Evolutionary conservation across 2,797 vertebrate genomes (phyloP).

Genomic region (Ambastaia sidthimunki): DNA sequence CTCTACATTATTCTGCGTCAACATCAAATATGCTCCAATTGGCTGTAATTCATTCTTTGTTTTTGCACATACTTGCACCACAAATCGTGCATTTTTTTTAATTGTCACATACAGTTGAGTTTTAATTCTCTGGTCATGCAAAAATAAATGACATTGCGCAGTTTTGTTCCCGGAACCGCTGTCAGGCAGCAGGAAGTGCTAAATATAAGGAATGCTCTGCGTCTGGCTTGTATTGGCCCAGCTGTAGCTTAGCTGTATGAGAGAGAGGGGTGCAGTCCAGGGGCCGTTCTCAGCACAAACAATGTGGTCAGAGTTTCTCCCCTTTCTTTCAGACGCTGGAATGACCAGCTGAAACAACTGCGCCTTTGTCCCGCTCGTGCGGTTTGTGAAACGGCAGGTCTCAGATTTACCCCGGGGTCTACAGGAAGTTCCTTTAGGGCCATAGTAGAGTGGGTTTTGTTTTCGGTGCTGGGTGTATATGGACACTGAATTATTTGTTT

Average conservation of each 20-base stretch:
- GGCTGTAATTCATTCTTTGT: background rate
- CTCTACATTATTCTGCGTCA: no score
- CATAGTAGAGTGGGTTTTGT: background rate
- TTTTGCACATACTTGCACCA: background rate
- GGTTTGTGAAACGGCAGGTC: constrained; percentile 8
- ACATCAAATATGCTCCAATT: background rate
- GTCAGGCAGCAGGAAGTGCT: constrained; percentile 21
- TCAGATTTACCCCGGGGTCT: constrained; percentile 23
- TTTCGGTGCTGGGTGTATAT: constrained; percentile 3
- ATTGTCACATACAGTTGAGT: background rate
- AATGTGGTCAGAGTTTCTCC: constrained; percentile 10
- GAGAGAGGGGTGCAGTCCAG: constrained; percentile 3
- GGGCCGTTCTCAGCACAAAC: constrained; percentile 38
- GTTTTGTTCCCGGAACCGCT: constrained; percentile 29
- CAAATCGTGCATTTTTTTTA: background rate
- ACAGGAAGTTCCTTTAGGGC: constrained; percentile 14
- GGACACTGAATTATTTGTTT: background rate
- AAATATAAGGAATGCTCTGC: constrained; percentile 49
- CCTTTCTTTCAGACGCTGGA: constrained; percentile 14
- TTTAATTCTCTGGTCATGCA: constrained; percentile 19
- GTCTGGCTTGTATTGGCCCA: constrained; percentile 37
- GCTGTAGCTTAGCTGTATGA: constrained; percentile 16
- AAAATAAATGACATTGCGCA: background rate
- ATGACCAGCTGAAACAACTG: constrained; percentile 45
- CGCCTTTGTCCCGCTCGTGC: constrained; percentile 6